These are phyloP conservation scores for Dinothrombium tinctorium DNA, from an alignment of 1,140 invertebrate species.

Conservation along the genomic window DNA sequence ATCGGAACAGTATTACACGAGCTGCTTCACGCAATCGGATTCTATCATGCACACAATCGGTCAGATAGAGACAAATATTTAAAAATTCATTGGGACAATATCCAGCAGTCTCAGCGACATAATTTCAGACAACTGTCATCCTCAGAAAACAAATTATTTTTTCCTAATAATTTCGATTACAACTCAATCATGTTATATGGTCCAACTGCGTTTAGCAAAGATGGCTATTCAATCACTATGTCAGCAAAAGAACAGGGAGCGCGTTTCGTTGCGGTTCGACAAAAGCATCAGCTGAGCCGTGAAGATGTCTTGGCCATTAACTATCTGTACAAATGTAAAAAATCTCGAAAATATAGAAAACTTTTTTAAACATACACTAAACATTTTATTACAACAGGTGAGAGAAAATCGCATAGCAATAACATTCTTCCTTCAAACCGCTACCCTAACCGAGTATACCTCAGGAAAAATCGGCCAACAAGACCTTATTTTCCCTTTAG, in stretches of 20 bases:
- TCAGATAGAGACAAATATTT: constrained; percentile 37
- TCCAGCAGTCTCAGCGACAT: constrained; percentile 19
- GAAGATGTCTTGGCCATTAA: constrained; percentile 19
- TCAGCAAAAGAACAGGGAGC: not conserved
- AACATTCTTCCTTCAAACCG: too few relatives aligned
- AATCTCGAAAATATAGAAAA: too few relatives aligned
- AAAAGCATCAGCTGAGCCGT: constrained; percentile 18
- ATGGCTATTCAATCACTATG: constrained; percentile 1
- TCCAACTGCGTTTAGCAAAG: constrained; percentile 13
- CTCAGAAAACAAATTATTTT: not conserved
- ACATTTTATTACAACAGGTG: too few relatives aligned
- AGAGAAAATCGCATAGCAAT: too few relatives aligned
- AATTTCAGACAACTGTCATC: constrained; percentile 14
- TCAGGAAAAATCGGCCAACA: too few relatives aligned
- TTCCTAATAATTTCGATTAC: constrained; percentile 13
- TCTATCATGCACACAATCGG: constrained; percentile 36
- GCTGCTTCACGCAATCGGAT: constrained; percentile 53
- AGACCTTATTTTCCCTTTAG: too few relatives aligned
- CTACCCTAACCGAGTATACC: too few relatives aligned
- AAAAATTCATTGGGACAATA: constrained; percentile 34
- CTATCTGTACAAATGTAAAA: constrained; percentile 18
- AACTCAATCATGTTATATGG: constrained; percentile 15
- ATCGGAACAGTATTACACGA: constrained; percentile 54
- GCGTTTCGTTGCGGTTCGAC: constrained; percentile 6
- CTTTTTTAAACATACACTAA: too few relatives aligned